Evolutionary conservation across 2,113 vertebrate species (phyloP), one percentile per base, ranked within the genome.

Genomic region (Megaceryle torquata): DNA sequence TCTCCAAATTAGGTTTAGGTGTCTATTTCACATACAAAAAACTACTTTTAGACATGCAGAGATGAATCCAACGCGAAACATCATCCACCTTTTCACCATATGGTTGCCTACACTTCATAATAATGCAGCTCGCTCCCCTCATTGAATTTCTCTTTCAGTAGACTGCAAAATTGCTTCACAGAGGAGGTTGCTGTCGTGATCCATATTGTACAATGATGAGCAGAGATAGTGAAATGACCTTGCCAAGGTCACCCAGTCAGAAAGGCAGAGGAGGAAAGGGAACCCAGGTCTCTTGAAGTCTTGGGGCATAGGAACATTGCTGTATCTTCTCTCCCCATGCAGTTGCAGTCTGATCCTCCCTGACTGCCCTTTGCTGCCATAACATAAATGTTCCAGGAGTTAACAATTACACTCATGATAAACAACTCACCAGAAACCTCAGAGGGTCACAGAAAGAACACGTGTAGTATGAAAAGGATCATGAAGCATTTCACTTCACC

Each of bases 391-490:
- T n/a, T 64, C 11, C 3, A 48, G 24, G 12, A 71, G 70, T 84
- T 95, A 93, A 75, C 60, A 95, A 86, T 87, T 69, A 60, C 1
- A 60, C 5, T 41, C n/a, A 33, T 17, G 44, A 71, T 86, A 93
- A 95, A 43, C 29, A 88, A 54, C 28, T 54, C 56, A 63, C 3
- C 5, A 53, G 69, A 74, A 88, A 46, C 5, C 33, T 82, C 79
- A 51, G 68, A 37, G 54, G 14, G 29, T 15, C n/a, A 92, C 60
- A 75, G 29, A 8, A 13, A 70, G 60, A 59, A 48, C 76, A 68
- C 0, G 0, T 17, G 51, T 25, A 4, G 9, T 50, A 24, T 6
- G 14, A 33, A 69, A 83, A 69, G 25, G 16, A n/a, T 63, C 2
- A 1, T 18, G 56, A 19, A 83, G 10, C 6, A 5, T 15, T 69